phyloP scores from a whole-genome alignment of 2,888 invertebrate genomes.

The Tiliacea aurago region DNA sequence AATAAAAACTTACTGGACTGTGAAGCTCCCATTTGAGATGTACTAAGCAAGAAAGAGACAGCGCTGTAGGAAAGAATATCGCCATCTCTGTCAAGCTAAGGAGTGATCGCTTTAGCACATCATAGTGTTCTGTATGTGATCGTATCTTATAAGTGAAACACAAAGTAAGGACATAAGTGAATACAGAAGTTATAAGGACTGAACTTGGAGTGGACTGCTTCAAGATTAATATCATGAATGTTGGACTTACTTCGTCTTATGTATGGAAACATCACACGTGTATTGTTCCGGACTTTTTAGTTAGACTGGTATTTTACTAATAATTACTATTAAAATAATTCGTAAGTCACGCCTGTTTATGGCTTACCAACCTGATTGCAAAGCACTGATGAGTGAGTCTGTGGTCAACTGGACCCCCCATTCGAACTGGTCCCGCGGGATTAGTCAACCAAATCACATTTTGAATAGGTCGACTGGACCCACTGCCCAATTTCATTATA shows the following conservation, averaged over 20 bases:
- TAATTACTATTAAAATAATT: neutral
- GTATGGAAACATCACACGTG: neutral
- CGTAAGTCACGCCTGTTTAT: neutral
- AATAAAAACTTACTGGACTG: slow-evolving; percentile 62
- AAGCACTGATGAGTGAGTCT: neutral
- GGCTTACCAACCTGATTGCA: neutral
- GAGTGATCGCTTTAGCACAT: slow-evolving; percentile 39
- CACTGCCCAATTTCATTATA: too few species aligned
- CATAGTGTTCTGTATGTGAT: slow-evolving; percentile 42
- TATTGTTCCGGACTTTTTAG: neutral
- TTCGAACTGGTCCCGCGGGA: too few species aligned
- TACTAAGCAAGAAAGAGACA: slow-evolving; percentile 26
- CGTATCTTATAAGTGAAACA: slow-evolving; percentile 41
- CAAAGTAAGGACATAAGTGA: slow-evolving; percentile 47
- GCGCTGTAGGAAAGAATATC: slow-evolving; percentile 1
- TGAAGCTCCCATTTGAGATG: slow-evolving; percentile 35
- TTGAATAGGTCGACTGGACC: too few species aligned
- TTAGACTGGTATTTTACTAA: neutral
- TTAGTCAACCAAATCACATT: too few species aligned
- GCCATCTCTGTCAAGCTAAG: slow-evolving; percentile 19
- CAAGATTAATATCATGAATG: slow-evolving; percentile 49
- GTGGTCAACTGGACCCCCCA: too few species aligned
- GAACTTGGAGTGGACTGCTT: slow-evolving; percentile 42
- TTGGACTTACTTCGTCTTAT: neutral
- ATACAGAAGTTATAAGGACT: slow-evolving; percentile 58